Percentiles rank a stretch among this genome's conserved stretches.
Conservation (phyloP, 2,797 vertebrate genomes). For the Lepilemur ruficaudatus region DNA sequence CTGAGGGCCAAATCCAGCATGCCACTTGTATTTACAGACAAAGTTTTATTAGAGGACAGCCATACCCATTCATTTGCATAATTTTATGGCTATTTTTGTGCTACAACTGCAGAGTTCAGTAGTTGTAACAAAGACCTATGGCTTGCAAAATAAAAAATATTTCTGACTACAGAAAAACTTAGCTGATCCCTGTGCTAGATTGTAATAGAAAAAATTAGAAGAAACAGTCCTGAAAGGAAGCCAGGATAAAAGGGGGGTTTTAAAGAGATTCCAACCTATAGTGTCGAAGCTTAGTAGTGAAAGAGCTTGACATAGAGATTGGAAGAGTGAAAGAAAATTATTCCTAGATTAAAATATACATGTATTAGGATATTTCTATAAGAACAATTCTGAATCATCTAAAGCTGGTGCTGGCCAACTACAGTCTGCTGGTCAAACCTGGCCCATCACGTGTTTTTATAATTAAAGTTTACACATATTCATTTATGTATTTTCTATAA, state of each 20-base stretch:
- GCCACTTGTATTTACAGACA: neutral
- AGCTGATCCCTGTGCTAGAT: neutral
- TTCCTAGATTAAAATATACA: neutral
- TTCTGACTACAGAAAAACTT: neutral
- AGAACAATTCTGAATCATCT: neutral
- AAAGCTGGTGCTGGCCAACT: neutral
- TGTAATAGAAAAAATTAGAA: neutral
- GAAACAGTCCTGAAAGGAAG: neutral
- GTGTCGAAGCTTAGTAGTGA: neutral
- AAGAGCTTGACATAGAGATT: neutral
- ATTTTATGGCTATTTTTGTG: neutral
- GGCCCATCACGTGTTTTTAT: neutral
- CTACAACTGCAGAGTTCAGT: neutral
- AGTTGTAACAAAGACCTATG: neutral
- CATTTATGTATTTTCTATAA: neutral
- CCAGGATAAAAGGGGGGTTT: neutral
- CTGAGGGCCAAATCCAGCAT: neutral
- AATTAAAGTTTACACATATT: neutral
- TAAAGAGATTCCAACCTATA: neutral
- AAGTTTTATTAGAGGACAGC: neutral
- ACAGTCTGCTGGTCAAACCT: neutral
- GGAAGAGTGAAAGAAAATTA: neutral
- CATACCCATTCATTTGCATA: neutral
- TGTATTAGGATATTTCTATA: neutral
- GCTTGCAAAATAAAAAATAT: neutral